Evolutionary conservation across 2,113 vertebrate genomes (phyloP), one percentile per base, ranked within the genome.

Genomic region (Lathamus discolor): DNA sequence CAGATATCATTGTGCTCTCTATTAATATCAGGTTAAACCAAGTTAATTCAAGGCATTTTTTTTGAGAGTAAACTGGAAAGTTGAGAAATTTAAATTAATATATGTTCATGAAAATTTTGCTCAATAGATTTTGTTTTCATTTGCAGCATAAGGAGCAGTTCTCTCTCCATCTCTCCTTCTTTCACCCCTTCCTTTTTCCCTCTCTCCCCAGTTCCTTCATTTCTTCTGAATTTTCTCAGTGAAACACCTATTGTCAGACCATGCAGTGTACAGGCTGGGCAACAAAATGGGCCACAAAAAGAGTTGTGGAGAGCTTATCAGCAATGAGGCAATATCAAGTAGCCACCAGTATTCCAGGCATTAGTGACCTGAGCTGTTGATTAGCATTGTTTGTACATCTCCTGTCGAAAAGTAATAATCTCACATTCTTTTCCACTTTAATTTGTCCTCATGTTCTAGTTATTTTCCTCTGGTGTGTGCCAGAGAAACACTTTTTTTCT

Each of bases 161-260:
- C 7, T 63, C 2, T 16, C 14, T 54, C 4, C 4, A 1, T 41
- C 7, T 37, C n/a, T 51, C 17, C 9, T 13, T 5, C 13, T 44
- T n/a, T 5, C 10, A 20, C 22, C 62, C 6, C 4, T 55, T 3
- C 4, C 1, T n/a, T 5, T 9, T 9, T 11, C 5, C 6, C 44
- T 29, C 8, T 7, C 43, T 22, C 39, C 6, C 10, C 13, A 25
- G 4, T 69, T 68, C 7, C 62, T 62, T 67, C 7, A 48, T 66
- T 52, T 41, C 14, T 80, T 69, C 37, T 39, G 17, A 59, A 80
- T 75, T 70, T 51, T 88, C 48, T 64, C 41, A 37, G n/a, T 28
- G 23, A 84, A 84, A 76, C 2, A 1, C 3, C 8, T n/a, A 6
- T 48, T 59, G 37, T 70, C n/a, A 29, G 24, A 74, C 6, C 4